phyloP scores from a whole-genome alignment of 2,797 vertebrate genomes.

The Xyrichtys novacula region DNA sequence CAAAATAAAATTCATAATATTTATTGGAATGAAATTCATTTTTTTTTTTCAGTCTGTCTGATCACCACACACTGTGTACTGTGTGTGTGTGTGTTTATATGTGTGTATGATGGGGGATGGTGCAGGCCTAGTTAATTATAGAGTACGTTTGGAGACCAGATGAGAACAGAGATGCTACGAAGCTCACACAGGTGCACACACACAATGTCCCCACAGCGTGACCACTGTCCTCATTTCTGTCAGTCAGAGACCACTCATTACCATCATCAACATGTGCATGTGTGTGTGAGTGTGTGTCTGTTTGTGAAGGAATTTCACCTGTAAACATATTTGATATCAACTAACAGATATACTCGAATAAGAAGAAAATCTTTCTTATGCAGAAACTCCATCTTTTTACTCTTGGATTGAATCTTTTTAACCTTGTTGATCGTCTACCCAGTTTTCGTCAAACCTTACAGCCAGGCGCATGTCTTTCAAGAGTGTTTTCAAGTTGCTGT shows the following conservation, averaged over 20 bases:
- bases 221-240: slow-evolving; percentile 65
- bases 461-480: no score
- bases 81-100: slow-evolving; percentile 11
- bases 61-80: slow-evolving; percentile 17
- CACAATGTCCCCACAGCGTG: slow-evolving; percentile 58
- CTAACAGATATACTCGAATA: no score
- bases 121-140: slow-evolving; percentile 63
- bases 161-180: slow-evolving; percentile 62
- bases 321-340: slow-evolving; percentile 2
- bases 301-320: background rate
- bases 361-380: no score
- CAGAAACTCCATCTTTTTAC: no score
- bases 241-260: slow-evolving; percentile 56
- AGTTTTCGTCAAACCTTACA: no score
- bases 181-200: slow-evolving; percentile 71
- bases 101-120: slow-evolving; percentile 34
- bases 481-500: no score
- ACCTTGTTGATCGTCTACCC: no score
- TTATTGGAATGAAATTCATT: no score
- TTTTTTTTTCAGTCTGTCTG: slow-evolving; percentile 5
- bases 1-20: background rate
- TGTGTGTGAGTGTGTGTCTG: slow-evolving; percentile 5
- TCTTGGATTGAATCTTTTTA: no score
- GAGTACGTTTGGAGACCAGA: slow-evolving; percentile 57
- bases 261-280: slow-evolving; percentile 14